Conservation (phyloP, 2,113 vertebrate genomes). For the Cepphus grylle region DNA sequence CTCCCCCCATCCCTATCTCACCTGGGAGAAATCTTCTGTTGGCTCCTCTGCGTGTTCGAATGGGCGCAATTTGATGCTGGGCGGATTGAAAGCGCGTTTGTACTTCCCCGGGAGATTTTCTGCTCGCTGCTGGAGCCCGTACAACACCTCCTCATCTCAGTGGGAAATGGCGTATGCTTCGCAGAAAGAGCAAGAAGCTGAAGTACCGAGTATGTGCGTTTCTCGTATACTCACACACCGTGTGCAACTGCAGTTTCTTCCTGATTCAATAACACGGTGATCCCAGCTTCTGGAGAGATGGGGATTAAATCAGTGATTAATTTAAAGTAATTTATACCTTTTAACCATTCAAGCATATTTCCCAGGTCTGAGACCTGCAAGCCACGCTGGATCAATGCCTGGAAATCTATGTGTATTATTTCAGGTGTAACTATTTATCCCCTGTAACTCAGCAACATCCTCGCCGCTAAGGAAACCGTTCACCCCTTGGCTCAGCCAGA, state of each 20-base stretch:
- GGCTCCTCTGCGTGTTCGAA: rapidly evolving
- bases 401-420: background rate
- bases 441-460: background rate
- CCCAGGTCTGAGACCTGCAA: background rate
- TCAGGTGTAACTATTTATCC: slow-evolving; percentile 1
- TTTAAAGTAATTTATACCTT: slow-evolving; percentile 27
- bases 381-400: background rate
- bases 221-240: background rate
- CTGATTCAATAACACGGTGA: background rate
- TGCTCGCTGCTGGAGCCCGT: background rate
- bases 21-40: rapidly evolving
- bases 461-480: background rate
- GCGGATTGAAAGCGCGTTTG: background rate
- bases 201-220: background rate
- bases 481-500: background rate
- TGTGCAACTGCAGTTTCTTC: background rate
- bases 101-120: background rate
- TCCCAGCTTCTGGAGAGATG: background rate
- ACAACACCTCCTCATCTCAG: slow-evolving; percentile 45
- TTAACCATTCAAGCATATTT: slow-evolving; percentile 10
- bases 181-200: background rate
- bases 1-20: background rate
- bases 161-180: background rate
- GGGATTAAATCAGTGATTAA: slow-evolving; percentile 23
- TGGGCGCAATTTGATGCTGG: background rate